Conservation (phyloP, 2,113 vertebrate genomes). For the Cromileptes altivelis region DNA sequence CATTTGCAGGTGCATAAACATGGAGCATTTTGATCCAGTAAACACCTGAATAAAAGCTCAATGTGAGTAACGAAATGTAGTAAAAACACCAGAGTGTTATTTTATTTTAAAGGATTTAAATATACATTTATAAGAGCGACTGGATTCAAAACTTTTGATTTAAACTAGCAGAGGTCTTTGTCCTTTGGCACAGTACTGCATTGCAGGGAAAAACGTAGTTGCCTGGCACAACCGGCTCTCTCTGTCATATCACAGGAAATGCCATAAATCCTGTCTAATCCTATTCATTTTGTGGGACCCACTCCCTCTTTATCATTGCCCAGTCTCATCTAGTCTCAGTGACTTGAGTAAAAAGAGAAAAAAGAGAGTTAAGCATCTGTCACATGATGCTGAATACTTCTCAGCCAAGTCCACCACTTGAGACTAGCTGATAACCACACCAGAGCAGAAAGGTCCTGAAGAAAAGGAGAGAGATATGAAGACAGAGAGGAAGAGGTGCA, state of each 20-base stretch:
- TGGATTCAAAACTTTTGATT: slow-evolving; percentile 17
- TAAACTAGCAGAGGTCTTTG: neutral
- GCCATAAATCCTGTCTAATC: slow-evolving; percentile 49
- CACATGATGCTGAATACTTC: slow-evolving; percentile 44
- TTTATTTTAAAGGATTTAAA: neutral
- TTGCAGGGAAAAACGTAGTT: slow-evolving; percentile 36
- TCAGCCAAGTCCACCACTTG: slow-evolving; percentile 20
- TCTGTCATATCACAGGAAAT: slow-evolving; percentile 44
- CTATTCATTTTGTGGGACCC: slow-evolving; percentile 40
- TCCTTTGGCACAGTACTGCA: slow-evolving; percentile 22
- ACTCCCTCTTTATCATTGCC: slow-evolving; percentile 43
- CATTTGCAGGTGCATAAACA: slow-evolving; percentile 20
- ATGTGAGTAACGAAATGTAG: slow-evolving; percentile 8
- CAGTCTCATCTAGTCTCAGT: slow-evolving; percentile 7
- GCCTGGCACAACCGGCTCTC: neutral
- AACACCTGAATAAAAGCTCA: slow-evolving; percentile 18
- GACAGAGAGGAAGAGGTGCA: slow-evolving; percentile 9
- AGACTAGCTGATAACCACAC: slow-evolving; percentile 44
- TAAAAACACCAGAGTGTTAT: neutral
- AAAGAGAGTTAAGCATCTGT: slow-evolving; percentile 30
- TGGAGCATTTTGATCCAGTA: neutral
- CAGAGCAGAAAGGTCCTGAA: slow-evolving; percentile 27
- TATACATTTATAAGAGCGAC: neutral
- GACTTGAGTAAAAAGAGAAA: slow-evolving; percentile 23
- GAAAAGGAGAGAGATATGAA: slow-evolving; percentile 23